Conservation (phyloP, 2,113 vertebrate genomes). For the Ochotona curzoniae region DNA sequence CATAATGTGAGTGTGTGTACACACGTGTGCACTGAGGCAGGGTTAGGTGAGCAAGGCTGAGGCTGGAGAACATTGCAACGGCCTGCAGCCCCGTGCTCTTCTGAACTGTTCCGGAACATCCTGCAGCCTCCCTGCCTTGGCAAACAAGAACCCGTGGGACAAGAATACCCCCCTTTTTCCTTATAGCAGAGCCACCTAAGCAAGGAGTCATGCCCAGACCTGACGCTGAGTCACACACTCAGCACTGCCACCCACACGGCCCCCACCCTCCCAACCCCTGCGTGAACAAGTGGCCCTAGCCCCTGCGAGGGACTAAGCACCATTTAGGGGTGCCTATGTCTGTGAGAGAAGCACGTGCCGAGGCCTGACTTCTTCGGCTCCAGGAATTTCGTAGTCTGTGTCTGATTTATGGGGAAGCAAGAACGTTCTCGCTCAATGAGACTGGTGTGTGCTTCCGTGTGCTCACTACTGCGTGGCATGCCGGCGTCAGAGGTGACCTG, state of each 20-base stretch:
- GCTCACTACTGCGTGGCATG: neutral
- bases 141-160: neutral
- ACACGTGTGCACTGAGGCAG: neutral
- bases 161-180: neutral
- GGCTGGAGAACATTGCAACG: neutral
- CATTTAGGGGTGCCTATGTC: neutral
- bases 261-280: fast-evolving
- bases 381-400: too few relatives aligned
- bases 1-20: too few relatives aligned
- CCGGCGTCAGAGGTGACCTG: too few relatives aligned
- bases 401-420: conserved; percentile 33
- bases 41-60: neutral
- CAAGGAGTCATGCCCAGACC: neutral
- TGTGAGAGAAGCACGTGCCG: neutral
- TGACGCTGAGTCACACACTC: neutral
- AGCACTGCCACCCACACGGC: fast-evolving
- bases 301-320: neutral
- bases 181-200: fast-evolving
- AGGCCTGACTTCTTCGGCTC: too few relatives aligned
- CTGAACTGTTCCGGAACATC: neutral
- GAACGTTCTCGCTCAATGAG: conserved; percentile 8
- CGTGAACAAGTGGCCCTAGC: fast-evolving
- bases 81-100: neutral
- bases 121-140: neutral
- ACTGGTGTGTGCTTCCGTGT: fast-evolving